Conservation (phyloP, 2,888 invertebrate species). For the Erynnis tages region DNA sequence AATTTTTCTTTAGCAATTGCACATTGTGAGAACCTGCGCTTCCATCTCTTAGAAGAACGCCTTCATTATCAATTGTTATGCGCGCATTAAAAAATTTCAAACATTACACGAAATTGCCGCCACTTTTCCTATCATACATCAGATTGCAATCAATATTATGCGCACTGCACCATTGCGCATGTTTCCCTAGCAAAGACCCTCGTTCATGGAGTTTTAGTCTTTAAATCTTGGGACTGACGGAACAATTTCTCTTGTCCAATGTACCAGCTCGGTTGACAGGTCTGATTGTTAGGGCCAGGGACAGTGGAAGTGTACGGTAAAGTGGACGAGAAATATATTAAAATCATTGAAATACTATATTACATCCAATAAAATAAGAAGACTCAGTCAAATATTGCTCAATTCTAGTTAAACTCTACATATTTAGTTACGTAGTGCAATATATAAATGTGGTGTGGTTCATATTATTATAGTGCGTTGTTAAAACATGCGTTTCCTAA, state of each 20-base stretch:
- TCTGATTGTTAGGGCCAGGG: conserved; percentile 49
- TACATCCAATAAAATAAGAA: conserved; percentile 13
- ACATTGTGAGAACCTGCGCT: not conserved
- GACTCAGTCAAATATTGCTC: conserved; percentile 22
- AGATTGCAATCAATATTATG: conserved; percentile 76
- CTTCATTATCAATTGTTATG: conserved; percentile 12
- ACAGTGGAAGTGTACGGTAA: conserved; percentile 61
- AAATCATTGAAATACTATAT: conserved; percentile 17
- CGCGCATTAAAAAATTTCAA: conserved; percentile 1
- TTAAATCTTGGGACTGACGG: not conserved
- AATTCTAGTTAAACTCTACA: conserved; percentile 14
- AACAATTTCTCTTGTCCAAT: not conserved
- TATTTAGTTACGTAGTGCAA: conserved; percentile 6
- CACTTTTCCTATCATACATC: conserved; percentile 62
- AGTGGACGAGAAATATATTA: conserved; percentile 42
- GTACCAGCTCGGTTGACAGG: conserved; percentile 61
- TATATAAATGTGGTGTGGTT: conserved; percentile 6
- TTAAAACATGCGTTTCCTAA: conserved; percentile 8
- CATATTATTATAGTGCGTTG: conserved; percentile 6
- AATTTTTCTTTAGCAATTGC: not conserved
- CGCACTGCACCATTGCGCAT: conserved; percentile 77
- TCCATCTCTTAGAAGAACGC: not conserved
- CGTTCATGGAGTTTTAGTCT: conserved; percentile 20
- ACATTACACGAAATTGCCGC: conserved; percentile 59
- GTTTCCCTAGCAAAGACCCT: conserved; percentile 50